Evolutionary conservation across 2,888 invertebrate species (phyloP).

Genomic region (Sinelater perroti): DNA sequence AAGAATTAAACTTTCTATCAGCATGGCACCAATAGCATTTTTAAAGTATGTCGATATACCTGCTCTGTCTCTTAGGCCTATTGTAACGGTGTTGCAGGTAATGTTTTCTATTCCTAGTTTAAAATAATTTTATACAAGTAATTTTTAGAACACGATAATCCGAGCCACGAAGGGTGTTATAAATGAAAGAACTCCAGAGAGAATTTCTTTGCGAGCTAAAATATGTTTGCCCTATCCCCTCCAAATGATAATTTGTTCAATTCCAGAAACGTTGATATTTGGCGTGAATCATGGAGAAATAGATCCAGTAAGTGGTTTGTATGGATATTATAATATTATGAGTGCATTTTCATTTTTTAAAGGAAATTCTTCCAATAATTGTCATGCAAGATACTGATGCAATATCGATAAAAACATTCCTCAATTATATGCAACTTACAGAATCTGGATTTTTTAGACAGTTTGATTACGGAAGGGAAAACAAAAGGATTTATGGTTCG

Average conservation of each 20-base stretch:
- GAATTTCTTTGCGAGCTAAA: neutral
- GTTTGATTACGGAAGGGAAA: conserved; percentile 65
- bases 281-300: conserved; percentile 38
- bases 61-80: too few relatives aligned
- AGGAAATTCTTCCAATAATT: conserved; percentile 56
- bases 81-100: neutral
- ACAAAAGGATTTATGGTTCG: conserved; percentile 63
- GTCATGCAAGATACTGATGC: conserved; percentile 56
- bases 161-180: neutral
- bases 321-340: neutral
- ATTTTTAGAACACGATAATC: neutral
- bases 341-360: conserved; percentile 1
- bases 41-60: neutral
- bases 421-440: conserved; percentile 52
- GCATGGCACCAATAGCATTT: conserved; percentile 62
- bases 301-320: conserved; percentile 32
- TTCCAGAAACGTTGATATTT: conserved; percentile 31
- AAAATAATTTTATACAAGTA: conserved; percentile 1
- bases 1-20: conserved; percentile 63
- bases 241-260: conserved; percentile 36
- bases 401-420: conserved; percentile 53
- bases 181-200: neutral
- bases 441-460: conserved; percentile 62
- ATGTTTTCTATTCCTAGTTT: neutral
- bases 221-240: conserved; percentile 35